Base-by-base conservation (phyloP, 2,888 invertebrate genomes). In the Melangyna quadrimaculata region DNA sequence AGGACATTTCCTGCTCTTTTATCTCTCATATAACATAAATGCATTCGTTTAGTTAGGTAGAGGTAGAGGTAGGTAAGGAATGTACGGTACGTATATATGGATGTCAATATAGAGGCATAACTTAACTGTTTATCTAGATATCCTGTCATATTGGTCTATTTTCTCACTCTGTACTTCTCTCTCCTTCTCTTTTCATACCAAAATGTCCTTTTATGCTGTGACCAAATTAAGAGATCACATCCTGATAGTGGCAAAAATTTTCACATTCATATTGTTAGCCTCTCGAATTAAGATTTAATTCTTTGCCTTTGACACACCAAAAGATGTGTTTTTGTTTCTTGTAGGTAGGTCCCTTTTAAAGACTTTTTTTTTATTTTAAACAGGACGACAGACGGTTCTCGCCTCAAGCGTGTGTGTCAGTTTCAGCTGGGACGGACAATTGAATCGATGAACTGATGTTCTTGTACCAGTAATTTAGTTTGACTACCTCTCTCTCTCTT, bases 1-100 rank as follows among this genome's bases (percentile, higher is more conserved):
- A 86, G 81, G 77, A 81, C 81, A 81, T 86, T 86, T 86, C 86
- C 86, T 86, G 86, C 77, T 81, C 81, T 73, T 78, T 86, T 81
- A 78, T 86, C 14, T 40, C 77, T 0, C 74, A 51, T 35, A 75
- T 69, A 61, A 79, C 61, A 75, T 59, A 71, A 70, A 69, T 69
- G 32, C 24, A 32, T 57, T 32, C 22, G 19, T 37, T 10, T 35
- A 12, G 53, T 51, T 69, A 55, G 10, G 14, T 27, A 57, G n/a
- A n/a, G 27, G 32, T 45, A 72, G 2, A 12, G 35, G 17, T 29
- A 17, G n/a, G n/a, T n/a, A n/a, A n/a, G n/a, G n/a, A n/a, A n/a
- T n/a, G n/a, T n/a, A n/a, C n/a, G n/a, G n/a, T 29, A 2, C 14
- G 3, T n/a, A 10, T n/a, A 1, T 71, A 29, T 19, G 29, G n/a